A percentile compares a stretch with the other conserved stretches of the same genome.
phyloP scores from a whole-genome alignment of 2,888 invertebrate species.

The Mimas tiliae region DNA sequence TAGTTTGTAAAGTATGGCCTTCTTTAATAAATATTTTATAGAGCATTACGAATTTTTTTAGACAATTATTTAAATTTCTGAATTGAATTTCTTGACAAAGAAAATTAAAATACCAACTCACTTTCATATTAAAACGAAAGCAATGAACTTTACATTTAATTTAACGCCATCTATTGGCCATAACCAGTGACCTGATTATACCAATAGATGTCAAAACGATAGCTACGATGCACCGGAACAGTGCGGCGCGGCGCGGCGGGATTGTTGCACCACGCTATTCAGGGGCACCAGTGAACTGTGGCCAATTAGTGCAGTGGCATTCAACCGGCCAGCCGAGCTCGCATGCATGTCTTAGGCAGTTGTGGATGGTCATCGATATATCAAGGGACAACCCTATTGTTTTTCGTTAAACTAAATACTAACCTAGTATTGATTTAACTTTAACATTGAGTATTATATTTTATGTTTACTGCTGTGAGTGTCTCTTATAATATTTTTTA shows the following conservation, averaged over 20 bases:
- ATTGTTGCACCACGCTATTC: conserved; percentile 16
- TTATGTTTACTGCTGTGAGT: no score
- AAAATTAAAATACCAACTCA: not conserved
- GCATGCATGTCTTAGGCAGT: not conserved
- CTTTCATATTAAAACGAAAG: not conserved
- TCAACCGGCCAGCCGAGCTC: not conserved
- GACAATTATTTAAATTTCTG: no score
- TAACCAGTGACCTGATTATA: conserved; percentile 28
- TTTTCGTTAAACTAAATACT: no score
- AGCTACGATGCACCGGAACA: conserved; percentile 25
- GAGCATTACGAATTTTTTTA: no score
- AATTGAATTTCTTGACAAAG: no score
- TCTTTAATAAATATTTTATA: no score
- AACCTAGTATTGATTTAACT: no score
- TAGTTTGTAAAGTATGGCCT: no score
- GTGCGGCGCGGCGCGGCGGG: not conserved
- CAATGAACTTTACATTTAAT: conserved; percentile 5
- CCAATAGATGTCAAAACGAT: conserved; percentile 32
- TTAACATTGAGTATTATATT: no score
- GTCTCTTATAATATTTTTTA: no score
- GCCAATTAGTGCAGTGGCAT: conserved; percentile 36
- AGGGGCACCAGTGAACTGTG: conserved; percentile 33
- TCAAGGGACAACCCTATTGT: conserved; percentile 1
- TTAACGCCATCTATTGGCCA: conserved; percentile 9
- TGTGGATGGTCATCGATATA: not conserved